Evolutionary conservation across 64 coral and sea anemone genomes (phyloP).

Genomic region (Stylophora pistillata): DNA sequence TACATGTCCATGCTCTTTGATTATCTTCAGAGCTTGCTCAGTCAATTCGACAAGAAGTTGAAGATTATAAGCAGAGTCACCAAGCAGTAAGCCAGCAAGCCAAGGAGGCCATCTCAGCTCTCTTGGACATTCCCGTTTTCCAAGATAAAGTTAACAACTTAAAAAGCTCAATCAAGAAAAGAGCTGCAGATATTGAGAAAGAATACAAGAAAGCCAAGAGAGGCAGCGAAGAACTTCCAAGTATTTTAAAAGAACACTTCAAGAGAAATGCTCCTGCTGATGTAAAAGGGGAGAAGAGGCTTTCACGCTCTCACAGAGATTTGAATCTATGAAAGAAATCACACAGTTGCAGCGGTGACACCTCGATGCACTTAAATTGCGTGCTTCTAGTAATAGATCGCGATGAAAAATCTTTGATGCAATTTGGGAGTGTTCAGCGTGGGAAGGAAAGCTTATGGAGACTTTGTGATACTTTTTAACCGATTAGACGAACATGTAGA

Average conservation of each 20-base stretch:
- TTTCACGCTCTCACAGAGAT: constrained; percentile 42
- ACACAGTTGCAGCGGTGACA: background rate
- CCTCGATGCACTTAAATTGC: no score
- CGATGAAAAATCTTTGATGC: no score
- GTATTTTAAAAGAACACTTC: constrained; percentile 72
- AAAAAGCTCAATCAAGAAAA: constrained; percentile 86
- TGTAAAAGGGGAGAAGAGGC: constrained; percentile 28
- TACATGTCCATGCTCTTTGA: background rate
- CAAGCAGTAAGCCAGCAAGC: constrained; percentile 70
- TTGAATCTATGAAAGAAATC: constrained; percentile 24
- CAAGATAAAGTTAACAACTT: constrained; percentile 64
- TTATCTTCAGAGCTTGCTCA: constrained; percentile 26
- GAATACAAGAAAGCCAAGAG: constrained; percentile 66
- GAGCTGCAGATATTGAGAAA: constrained; percentile 76
- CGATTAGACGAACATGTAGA: no score
- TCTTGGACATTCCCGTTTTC: constrained; percentile 90
- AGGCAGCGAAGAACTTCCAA: constrained; percentile 58
- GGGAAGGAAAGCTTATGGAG: no score
- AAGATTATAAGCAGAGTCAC: constrained; percentile 56
- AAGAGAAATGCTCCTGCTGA: constrained; percentile 54
- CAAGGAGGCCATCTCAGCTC: constrained; percentile 78
- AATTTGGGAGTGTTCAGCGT: no score
- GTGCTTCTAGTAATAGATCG: no score
- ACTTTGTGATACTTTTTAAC: no score
- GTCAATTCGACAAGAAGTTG: background rate